Percentiles rank a stretch among this genome's conserved stretches.
Evolutionary conservation across 2,888 invertebrate species (phyloP).

Genomic region (Metalampra italica): DNA sequence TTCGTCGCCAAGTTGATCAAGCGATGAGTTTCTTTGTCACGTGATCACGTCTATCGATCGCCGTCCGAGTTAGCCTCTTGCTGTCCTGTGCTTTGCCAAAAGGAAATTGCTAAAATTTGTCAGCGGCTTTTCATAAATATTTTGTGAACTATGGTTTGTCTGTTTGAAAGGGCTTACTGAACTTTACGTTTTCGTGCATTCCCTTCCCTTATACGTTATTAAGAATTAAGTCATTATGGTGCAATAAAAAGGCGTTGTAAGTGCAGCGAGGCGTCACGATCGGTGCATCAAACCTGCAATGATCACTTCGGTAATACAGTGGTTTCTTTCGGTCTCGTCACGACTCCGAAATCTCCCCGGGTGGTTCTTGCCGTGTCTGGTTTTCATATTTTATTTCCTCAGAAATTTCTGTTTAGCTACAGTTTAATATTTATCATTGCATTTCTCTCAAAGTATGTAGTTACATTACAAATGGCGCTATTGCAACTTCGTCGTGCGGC

Average conservation of each 20-base stretch:
- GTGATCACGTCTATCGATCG: background rate
- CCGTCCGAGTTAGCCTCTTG: background rate
- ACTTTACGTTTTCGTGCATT: conserved; percentile 2
- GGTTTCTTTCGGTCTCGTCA: background rate
- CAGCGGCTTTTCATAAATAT: too few relatives aligned
- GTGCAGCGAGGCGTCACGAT: conserved; percentile 15
- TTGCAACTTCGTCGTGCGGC: too few relatives aligned
- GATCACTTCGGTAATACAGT: conserved; percentile 15
- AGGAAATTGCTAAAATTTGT: too few relatives aligned
- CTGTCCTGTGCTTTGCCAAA: background rate
- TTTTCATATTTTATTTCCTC: too few relatives aligned
- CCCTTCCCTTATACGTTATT: conserved; percentile 1
- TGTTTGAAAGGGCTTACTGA: background rate
- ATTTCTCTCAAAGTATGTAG: too few relatives aligned
- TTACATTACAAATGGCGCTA: too few relatives aligned
- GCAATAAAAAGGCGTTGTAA: conserved; percentile 15
- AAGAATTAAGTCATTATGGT: conserved; percentile 19
- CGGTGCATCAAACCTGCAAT: conserved; percentile 18
- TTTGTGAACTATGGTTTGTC: background rate
- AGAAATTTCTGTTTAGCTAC: too few relatives aligned
- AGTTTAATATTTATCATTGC: too few relatives aligned
- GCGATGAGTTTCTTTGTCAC: background rate
- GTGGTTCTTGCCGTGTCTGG: background rate
- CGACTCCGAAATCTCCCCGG: background rate
- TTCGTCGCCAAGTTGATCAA: conserved; percentile 16